Evolutionary conservation across 2,797 vertebrate genomes (phyloP).

Genomic region (Hydrophis major): DNA sequence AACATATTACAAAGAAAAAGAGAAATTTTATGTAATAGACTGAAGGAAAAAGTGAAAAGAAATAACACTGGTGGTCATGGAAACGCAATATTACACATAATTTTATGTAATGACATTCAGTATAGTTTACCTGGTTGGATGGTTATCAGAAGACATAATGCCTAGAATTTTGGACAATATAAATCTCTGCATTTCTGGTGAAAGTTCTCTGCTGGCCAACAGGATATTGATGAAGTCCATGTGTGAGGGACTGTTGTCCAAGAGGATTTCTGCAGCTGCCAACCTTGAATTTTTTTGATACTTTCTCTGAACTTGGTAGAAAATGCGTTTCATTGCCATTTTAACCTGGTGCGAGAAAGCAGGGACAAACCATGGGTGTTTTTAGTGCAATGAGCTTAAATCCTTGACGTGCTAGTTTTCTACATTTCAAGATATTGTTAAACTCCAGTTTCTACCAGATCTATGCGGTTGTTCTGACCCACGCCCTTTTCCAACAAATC

Average conservation of each 20-base stretch:
- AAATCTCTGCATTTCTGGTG: slow-evolving; percentile 47
- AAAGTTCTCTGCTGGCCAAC: slow-evolving; percentile 45
- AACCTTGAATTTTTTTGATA: slow-evolving; percentile 55
- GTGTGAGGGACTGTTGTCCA: slow-evolving; percentile 42
- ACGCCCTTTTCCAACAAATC: no score
- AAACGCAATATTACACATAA: background rate
- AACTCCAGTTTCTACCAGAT: background rate
- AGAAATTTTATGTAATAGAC: background rate
- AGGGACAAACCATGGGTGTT: background rate
- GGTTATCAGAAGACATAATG: slow-evolving; percentile 33
- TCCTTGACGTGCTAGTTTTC: background rate
- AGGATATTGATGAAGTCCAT: slow-evolving; percentile 65
- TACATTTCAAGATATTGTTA: background rate
- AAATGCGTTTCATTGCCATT: slow-evolving; percentile 60
- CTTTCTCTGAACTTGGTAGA: slow-evolving; percentile 52
- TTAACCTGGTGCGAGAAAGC: slow-evolving; percentile 51
- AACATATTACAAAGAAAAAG: no score
- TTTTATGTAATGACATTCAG: background rate
- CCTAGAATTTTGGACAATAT: slow-evolving; percentile 62
- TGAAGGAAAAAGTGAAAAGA: background rate
- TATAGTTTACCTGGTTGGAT: slow-evolving; percentile 50
- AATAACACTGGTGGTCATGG: background rate
- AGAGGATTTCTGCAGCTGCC: slow-evolving; percentile 61
- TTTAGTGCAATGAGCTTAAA: background rate
- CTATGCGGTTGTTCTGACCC: no score